Conservation (phyloP, 1,140 invertebrate species). For the Trialeurodes vaporariorum region DNA sequence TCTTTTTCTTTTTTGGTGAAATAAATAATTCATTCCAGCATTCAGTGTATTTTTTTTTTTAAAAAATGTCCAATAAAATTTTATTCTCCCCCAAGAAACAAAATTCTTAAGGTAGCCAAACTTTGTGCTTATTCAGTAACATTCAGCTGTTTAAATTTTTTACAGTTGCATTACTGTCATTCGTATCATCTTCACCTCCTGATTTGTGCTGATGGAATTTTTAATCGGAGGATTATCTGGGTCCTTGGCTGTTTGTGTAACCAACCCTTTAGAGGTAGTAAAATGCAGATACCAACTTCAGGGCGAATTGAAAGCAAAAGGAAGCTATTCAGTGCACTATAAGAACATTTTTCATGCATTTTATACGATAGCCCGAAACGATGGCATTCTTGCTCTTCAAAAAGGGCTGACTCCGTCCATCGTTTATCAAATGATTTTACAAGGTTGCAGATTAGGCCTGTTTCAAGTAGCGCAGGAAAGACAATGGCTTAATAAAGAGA, state of each 20-base stretch:
- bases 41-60: no score
- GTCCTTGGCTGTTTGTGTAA: constrained; percentile 50
- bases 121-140: no score
- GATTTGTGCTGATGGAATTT: no score
- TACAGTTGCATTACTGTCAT: no score
- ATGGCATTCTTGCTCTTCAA: constrained; percentile 64
- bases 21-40: no score
- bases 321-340: constrained; percentile 46
- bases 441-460: constrained; percentile 56
- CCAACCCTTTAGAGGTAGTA: constrained; percentile 71
- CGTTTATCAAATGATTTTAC: constrained; percentile 55
- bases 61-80: no score
- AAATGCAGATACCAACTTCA: constrained; percentile 88
- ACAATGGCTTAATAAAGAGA: constrained; percentile 38
- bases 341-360: constrained; percentile 55
- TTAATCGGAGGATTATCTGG: constrained; percentile 47
- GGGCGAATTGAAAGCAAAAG: constrained; percentile 64
- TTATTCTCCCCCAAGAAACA: no score
- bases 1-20: no score
- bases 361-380: constrained; percentile 48
- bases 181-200: no score
- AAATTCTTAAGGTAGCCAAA: no score
- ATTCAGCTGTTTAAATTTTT: no score
- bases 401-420: constrained; percentile 77
- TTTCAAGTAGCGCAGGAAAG: constrained; percentile 61